Percentiles rank a stretch among this genome's conserved stretches.
These are phyloP conservation scores for Plectropomus leopardus DNA, from an alignment of 2,113 vertebrate species.

Conservation along the genomic window DNA sequence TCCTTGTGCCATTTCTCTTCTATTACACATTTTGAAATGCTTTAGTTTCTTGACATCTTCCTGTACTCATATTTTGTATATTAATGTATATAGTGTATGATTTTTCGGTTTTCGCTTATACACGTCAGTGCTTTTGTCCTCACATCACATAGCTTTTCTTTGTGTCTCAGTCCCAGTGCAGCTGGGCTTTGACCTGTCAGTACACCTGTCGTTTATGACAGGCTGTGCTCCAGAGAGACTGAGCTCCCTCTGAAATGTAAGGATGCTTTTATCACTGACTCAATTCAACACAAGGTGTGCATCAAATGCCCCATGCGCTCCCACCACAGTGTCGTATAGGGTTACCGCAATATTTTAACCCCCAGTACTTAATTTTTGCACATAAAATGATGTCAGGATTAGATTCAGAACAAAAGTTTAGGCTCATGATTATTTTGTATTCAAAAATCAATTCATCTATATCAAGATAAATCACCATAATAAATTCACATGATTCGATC, in stretches of 20 bases:
- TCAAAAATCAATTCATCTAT: background rate
- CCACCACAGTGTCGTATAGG: background rate
- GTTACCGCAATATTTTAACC: background rate
- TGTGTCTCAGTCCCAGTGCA: slow-evolving; percentile 4
- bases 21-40: background rate
- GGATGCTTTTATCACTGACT: slow-evolving; percentile 28
- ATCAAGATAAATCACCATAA: background rate
- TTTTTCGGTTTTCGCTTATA: background rate
- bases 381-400: background rate
- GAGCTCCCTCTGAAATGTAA: slow-evolving; percentile 16
- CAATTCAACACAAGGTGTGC: slow-evolving; percentile 24
- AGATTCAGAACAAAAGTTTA: background rate
- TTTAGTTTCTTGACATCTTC: background rate
- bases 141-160: slow-evolving; percentile 16
- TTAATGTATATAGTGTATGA: background rate
- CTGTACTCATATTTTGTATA: background rate
- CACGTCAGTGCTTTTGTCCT: background rate
- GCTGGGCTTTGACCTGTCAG: slow-evolving; percentile 22
- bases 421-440: background rate
- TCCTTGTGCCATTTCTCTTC: background rate
- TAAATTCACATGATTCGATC: background rate
- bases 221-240: slow-evolving; percentile 21
- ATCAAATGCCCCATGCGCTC: background rate
- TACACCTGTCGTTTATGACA: slow-evolving; percentile 22
- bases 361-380: background rate